These are phyloP conservation scores for Leuctra nigra DNA, from an alignment of 2,888 invertebrate genomes.

Conservation along the genomic window DNA sequence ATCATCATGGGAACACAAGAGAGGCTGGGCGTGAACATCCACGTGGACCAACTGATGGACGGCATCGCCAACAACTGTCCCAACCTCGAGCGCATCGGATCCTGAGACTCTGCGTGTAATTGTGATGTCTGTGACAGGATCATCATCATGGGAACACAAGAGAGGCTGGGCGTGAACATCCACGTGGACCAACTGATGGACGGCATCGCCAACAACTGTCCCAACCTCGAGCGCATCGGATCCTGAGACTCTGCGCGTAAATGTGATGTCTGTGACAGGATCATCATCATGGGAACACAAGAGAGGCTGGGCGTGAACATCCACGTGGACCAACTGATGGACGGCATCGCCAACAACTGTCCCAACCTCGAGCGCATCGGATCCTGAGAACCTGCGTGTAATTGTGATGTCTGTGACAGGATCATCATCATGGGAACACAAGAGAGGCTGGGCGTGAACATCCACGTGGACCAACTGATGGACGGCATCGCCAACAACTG, in stretches of 20 bases:
- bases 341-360: constrained; percentile 92
- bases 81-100: constrained; percentile 86
- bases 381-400: constrained; percentile 96
- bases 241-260: constrained; percentile 94
- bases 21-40: constrained; percentile 91
- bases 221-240: constrained; percentile 88
- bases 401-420: too few species aligned
- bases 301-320: constrained; percentile 95
- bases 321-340: constrained; percentile 96
- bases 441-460: constrained; percentile 92
- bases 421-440: constrained; percentile 96
- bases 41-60: constrained; percentile 97
- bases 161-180: constrained; percentile 92
- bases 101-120: constrained; percentile 96
- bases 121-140: constrained; percentile 73
- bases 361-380: constrained; percentile 84
- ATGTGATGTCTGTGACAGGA: constrained; percentile 66
- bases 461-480: constrained; percentile 96
- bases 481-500: constrained; percentile 95
- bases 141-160: constrained; percentile 94
- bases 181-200: constrained; percentile 98
- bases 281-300: constrained; percentile 94
- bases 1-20: constrained; percentile 96
- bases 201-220: constrained; percentile 89
- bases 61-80: constrained; percentile 91